These are phyloP conservation scores for Otus scops DNA, from an alignment of 2,797 vertebrate species.

Conservation along the genomic window DNA sequence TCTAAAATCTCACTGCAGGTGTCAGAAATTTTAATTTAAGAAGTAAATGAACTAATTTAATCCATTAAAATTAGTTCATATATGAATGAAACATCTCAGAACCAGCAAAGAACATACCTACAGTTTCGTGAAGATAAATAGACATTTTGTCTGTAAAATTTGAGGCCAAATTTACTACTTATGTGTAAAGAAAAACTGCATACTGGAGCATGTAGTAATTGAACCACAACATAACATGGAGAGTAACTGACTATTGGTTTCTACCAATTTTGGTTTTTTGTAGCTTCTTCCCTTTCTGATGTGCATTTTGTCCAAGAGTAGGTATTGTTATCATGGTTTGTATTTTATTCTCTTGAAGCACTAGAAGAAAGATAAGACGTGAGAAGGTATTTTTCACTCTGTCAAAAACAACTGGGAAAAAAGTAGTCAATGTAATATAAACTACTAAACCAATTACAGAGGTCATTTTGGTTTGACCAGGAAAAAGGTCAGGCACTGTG, in stretches of 20 bases:
- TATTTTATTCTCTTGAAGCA: background rate
- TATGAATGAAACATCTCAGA: background rate
- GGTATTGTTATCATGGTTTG: background rate
- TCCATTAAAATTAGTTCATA: background rate
- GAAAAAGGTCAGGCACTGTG: background rate
- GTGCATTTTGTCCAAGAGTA: background rate
- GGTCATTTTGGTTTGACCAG: background rate
- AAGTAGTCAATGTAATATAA: background rate
- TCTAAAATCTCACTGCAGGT: background rate
- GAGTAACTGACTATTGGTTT: background rate
- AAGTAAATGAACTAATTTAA: background rate
- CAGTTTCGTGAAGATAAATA: background rate
- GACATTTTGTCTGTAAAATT: background rate
- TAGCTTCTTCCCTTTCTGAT: background rate
- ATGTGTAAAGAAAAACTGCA: background rate
- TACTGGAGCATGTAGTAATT: background rate
- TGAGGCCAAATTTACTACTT: background rate
- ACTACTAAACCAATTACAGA: background rate
- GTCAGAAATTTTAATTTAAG: background rate
- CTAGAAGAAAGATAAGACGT: background rate
- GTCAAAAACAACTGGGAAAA: background rate
- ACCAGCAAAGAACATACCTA: background rate
- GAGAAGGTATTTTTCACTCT: background rate
- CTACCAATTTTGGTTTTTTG: fast-evolving
- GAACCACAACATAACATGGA: background rate